These are phyloP conservation scores for Tetrax tetrax DNA, from an alignment of 2,113 vertebrate genomes.

Conservation along the genomic window DNA sequence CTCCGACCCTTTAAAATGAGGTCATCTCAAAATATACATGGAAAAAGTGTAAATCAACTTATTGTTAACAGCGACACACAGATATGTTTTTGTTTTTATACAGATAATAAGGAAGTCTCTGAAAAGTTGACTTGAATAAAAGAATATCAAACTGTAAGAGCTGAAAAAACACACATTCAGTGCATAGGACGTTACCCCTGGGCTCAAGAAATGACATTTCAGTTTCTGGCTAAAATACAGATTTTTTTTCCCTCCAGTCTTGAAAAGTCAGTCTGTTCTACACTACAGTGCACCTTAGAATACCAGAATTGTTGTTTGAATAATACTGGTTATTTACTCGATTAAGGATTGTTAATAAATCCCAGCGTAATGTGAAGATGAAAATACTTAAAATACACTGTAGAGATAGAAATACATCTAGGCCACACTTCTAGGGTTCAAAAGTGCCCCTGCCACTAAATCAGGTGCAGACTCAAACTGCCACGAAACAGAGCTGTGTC, in stretches of 20 bases:
- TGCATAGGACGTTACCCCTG: not conserved
- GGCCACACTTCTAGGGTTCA: not conserved
- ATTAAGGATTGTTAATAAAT: not conserved
- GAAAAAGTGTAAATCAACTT: not conserved
- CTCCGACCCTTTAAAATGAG: not conserved
- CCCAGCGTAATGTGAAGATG: fast-evolving
- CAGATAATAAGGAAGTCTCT: not conserved
- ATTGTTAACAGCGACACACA: not conserved
- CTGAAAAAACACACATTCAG: not conserved
- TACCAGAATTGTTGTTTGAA: not conserved
- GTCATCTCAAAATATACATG: not conserved
- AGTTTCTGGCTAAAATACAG: not conserved
- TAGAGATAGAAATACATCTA: not conserved
- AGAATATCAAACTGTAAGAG: not conserved
- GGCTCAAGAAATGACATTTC: not conserved
- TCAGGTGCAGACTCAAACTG: not conserved
- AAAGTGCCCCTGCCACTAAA: not conserved
- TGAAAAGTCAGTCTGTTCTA: not conserved
- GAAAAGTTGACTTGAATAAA: not conserved
- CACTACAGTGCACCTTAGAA: not conserved
- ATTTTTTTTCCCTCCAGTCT: not conserved
- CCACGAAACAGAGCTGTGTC: not conserved
- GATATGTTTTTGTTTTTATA: not conserved
- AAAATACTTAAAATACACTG: not conserved
- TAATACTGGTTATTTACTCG: not conserved